A percentile compares a stretch with the other conserved stretches of the same genome.
Evolutionary conservation across 2,888 invertebrate genomes (phyloP).

Genomic region (Cremastinae sp.): DNA sequence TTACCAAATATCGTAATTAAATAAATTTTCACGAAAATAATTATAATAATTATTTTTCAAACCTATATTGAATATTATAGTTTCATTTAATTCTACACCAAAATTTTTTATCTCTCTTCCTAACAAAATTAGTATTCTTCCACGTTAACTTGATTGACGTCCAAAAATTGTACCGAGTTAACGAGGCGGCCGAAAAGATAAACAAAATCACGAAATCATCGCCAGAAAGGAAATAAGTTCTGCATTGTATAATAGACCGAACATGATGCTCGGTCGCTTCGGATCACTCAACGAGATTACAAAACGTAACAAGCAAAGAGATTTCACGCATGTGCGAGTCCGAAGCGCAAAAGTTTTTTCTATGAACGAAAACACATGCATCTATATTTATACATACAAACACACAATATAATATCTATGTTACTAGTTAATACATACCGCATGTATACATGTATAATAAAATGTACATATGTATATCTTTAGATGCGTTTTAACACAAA

Average conservation of each 20-base stretch:
- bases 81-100: too few species aligned
- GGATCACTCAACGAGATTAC: slow-evolving; percentile 69
- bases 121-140: too few species aligned
- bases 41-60: too few species aligned
- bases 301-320: slow-evolving; percentile 73
- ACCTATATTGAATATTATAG: too few species aligned
- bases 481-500: too few species aligned
- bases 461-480: neutral
- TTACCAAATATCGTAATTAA: too few species aligned
- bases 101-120: too few species aligned
- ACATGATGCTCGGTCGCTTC: slow-evolving; percentile 59
- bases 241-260: neutral
- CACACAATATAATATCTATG: slow-evolving; percentile 2
- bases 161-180: slow-evolving; percentile 32
- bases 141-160: slow-evolving; percentile 4
- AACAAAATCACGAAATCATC: slow-evolving; percentile 47
- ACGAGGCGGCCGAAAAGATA: slow-evolving; percentile 47
- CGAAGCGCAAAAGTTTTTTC: slow-evolving; percentile 29
- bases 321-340: slow-evolving; percentile 74
- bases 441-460: slow-evolving; percentile 16
- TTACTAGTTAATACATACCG: slow-evolving; percentile 19
- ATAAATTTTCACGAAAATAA: too few species aligned
- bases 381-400: too few species aligned
- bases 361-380: neutral
- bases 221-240: slow-evolving; percentile 10